Percentiles rank a stretch among this genome's conserved stretches.
phyloP scores from a whole-genome alignment of 2,113 vertebrate genomes.

The Cottus gobio region DNA sequence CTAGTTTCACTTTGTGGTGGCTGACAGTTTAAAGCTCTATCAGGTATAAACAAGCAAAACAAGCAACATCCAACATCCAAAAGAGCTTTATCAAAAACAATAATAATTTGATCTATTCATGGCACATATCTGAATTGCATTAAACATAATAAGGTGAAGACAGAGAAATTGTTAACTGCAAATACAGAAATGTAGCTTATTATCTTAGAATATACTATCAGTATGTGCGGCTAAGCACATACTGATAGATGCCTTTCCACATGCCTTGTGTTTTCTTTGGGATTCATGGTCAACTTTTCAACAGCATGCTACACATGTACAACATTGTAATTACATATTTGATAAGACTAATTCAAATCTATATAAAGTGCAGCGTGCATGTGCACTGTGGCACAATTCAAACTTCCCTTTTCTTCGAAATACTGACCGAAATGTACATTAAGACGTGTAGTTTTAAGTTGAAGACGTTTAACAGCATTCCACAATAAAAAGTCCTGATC shows the following conservation, averaged over 20 bases:
- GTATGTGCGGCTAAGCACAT: too few relatives aligned
- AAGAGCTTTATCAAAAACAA: neutral
- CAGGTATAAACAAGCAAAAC: neutral
- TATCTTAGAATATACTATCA: neutral
- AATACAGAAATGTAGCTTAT: neutral
- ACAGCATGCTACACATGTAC: neutral
- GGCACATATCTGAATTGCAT: neutral
- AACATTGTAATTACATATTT: neutral
- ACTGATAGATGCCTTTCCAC: neutral
- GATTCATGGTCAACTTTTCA: neutral
- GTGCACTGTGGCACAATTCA: neutral
- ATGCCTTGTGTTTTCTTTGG: neutral
- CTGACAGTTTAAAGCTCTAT: neutral
- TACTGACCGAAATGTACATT: too few relatives aligned
- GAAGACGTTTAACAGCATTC: too few relatives aligned
- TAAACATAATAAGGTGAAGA: neutral
- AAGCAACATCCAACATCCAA: neutral
- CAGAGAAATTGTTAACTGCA: neutral
- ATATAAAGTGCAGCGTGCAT: neutral
- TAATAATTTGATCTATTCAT: neutral
- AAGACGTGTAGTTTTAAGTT: too few relatives aligned
- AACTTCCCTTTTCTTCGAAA: neutral
- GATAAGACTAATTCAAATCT: neutral
- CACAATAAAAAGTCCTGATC: too few relatives aligned
- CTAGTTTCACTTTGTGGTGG: neutral